Percentiles rank a stretch among this genome's conserved stretches.
Evolutionary conservation across 2,113 vertebrate genomes (phyloP).

Genomic region (Ammodytes dubius): DNA sequence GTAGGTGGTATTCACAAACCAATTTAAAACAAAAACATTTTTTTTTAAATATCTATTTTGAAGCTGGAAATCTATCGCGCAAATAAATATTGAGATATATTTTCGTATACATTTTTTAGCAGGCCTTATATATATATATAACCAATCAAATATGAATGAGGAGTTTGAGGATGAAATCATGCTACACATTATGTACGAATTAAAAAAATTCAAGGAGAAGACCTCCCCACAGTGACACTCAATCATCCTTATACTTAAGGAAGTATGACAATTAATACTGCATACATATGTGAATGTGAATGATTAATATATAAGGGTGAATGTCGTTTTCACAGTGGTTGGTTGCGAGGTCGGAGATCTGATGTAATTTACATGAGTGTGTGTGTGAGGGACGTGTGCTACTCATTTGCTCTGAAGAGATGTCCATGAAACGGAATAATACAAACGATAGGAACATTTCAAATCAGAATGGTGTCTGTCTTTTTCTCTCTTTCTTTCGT

Average conservation of each 20-base stretch:
- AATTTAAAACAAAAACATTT: no score
- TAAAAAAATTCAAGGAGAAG: constrained; percentile 7
- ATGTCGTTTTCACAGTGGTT: constrained; percentile 70
- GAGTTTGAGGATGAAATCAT: constrained; percentile 31
- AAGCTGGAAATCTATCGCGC: no score
- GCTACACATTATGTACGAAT: constrained; percentile 38
- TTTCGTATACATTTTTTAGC: not conserved
- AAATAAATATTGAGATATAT: no score
- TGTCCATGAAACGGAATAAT: constrained; percentile 83
- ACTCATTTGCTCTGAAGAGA: constrained; percentile 79
- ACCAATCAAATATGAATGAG: constrained; percentile 37
- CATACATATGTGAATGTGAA: constrained; percentile 72
- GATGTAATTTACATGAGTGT: constrained; percentile 83
- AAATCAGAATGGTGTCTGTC: constrained; percentile 61
- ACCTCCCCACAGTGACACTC: constrained; percentile 22
- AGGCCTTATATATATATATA: constrained; percentile 4
- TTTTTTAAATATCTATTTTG: no score
- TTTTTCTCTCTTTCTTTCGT: constrained; percentile 43
- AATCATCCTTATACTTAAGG: constrained; percentile 41
- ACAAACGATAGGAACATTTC: constrained; percentile 73
- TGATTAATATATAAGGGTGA: constrained; percentile 80
- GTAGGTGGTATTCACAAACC: no score
- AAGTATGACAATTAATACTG: constrained; percentile 80
- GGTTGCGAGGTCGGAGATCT: constrained; percentile 70
- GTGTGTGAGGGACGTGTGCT: constrained; percentile 47